Conservation (phyloP, 2,113 vertebrate genomes). For the Eidolon helvum region DNA sequence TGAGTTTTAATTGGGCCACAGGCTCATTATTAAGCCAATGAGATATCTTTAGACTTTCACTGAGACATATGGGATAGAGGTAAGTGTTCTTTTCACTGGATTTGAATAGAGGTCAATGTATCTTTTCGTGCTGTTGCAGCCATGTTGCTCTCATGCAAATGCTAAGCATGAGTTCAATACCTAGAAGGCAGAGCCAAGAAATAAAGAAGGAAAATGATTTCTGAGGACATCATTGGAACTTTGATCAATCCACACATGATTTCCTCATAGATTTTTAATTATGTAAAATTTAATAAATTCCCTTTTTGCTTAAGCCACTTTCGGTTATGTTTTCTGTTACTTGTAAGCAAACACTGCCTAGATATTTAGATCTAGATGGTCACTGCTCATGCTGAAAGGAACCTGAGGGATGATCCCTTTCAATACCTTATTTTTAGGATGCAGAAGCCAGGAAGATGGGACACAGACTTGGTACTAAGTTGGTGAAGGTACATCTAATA, state of each 20-base stretch:
- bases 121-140: neutral
- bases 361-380: neutral
- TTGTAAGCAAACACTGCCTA: neutral
- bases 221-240: neutral
- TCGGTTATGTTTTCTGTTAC: neutral
- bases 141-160: neutral
- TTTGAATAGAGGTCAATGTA: neutral
- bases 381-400: neutral
- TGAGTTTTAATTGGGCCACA: neutral
- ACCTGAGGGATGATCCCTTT: neutral
- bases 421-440: neutral
- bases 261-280: neutral
- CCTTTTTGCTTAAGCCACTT: neutral
- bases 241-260: neutral
- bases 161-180: neutral
- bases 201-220: neutral
- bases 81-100: neutral
- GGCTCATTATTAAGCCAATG: neutral
- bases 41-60: neutral
- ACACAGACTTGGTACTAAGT: too few relatives aligned
- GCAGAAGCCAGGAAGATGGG: neutral
- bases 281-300: neutral
- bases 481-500: neutral
- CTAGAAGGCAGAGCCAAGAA: neutral
- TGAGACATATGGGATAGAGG: neutral